phyloP scores from a whole-genome alignment of 2,888 invertebrate genomes.

The Pachycephus smyrnensis region DNA sequence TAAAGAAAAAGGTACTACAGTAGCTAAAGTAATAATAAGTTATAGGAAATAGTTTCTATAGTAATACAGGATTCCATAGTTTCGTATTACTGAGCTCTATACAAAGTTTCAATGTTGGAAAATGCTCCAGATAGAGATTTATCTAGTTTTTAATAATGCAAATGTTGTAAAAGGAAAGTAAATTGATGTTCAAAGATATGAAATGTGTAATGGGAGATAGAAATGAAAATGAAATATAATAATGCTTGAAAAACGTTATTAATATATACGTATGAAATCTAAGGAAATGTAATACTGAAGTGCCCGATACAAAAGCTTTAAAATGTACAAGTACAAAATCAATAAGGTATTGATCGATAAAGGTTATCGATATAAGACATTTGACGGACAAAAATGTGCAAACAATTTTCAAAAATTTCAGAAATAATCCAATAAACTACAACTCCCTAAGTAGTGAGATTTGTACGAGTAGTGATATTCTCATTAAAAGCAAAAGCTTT shows the following conservation, averaged over 20 bases:
- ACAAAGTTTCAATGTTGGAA: neutral
- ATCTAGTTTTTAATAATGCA: neutral
- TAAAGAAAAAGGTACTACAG: neutral
- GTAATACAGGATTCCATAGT: neutral
- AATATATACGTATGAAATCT: neutral
- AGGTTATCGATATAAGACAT: neutral
- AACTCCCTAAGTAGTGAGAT: neutral
- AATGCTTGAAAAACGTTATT: neutral
- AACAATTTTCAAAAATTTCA: neutral
- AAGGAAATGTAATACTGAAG: neutral
- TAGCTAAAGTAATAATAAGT: neutral
- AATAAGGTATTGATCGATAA: too few relatives aligned
- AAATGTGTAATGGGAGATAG: neutral
- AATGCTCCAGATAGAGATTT: neutral
- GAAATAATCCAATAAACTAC: neutral
- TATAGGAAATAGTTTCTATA: neutral
- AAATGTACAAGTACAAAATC: neutral
- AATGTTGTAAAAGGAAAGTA: neutral
- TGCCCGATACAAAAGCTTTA: neutral
- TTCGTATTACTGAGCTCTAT: neutral
- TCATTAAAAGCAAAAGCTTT: neutral
- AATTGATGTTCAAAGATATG: neutral
- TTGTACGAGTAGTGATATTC: neutral
- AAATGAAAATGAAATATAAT: neutral
- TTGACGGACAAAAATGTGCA: neutral